These are phyloP conservation scores for Apis florea DNA, from an alignment of 1,140 invertebrate species.

Conservation along the genomic window DNA sequence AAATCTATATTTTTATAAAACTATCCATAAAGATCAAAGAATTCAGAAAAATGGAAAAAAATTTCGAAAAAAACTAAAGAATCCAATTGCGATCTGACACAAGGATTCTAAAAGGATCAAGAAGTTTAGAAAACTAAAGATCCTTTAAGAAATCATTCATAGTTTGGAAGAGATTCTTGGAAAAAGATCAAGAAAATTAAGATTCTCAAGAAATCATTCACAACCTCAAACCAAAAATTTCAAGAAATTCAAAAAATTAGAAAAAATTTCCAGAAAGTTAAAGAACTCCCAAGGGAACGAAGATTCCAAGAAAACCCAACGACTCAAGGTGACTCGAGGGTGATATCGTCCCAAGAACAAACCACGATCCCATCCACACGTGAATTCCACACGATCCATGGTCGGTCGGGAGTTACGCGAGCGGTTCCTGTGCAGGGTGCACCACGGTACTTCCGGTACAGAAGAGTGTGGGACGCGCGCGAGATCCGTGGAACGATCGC, in stretches of 20 bases:
- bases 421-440: neutral
- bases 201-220: no score
- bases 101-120: neutral
- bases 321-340: no score
- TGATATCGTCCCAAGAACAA: neutral
- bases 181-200: neutral
- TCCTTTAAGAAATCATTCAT: neutral
- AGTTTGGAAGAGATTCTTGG: no score
- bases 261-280: no score
- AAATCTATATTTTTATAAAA: no score
- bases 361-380: constrained; percentile 6
- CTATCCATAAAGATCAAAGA: no score
- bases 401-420: constrained; percentile 16
- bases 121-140: neutral
- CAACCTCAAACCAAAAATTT: no score
- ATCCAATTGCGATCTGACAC: no score
- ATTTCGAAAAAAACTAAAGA: no score
- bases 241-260: neutral
- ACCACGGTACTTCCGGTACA: constrained; percentile 29
- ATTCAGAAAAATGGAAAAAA: no score
- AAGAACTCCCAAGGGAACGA: neutral
- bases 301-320: no score
- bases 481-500: constrained; percentile 36
- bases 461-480: constrained; percentile 13
- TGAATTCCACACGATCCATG: constrained; percentile 3